phyloP scores from a whole-genome alignment of 2,797 vertebrate genomes.

The Nasua narica region DNA sequence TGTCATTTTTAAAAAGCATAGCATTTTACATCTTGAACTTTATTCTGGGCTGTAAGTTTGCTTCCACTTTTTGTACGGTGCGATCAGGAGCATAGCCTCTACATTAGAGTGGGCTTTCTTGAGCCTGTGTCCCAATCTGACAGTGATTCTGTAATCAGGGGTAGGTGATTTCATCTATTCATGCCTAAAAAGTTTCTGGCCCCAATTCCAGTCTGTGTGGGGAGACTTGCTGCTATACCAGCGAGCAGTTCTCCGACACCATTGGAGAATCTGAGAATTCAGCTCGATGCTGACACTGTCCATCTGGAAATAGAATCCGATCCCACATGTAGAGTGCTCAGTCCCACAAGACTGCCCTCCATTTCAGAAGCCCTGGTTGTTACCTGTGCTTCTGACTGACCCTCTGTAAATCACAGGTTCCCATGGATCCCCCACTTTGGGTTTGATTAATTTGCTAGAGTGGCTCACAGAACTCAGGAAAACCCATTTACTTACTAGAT shows the following conservation, averaged over 20 bases:
- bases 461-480: neutral
- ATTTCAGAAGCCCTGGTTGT: neutral
- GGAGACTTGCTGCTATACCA: neutral
- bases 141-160: conserved; percentile 29
- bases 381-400: neutral
- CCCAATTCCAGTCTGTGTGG: neutral
- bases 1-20: neutral
- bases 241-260: neutral
- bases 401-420: neutral
- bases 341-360: neutral
- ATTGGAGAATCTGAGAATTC: neutral
- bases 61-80: neutral
- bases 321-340: neutral
- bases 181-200: neutral
- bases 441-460: neutral
- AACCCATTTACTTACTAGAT: neutral
- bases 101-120: neutral
- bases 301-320: neutral
- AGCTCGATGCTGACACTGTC: neutral
- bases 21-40: neutral
- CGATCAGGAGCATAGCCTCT: neutral
- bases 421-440: neutral
- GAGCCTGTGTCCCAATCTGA: neutral
- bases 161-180: neutral
- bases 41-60: neutral